These are phyloP conservation scores for Spondyliosoma cantharus DNA, from an alignment of 2,797 vertebrate genomes.

Conservation along the genomic window DNA sequence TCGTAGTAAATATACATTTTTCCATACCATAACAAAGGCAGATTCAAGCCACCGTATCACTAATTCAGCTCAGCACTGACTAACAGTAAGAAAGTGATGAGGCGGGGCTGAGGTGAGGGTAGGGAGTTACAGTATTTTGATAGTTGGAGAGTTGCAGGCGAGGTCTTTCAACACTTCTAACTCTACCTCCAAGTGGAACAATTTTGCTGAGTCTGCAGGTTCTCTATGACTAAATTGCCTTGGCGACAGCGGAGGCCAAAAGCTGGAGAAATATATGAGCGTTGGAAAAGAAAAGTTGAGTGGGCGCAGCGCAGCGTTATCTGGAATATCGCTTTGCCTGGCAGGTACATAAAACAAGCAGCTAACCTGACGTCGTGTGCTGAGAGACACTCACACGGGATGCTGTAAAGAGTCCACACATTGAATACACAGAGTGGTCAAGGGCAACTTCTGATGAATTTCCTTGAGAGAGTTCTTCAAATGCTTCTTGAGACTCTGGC, in stretches of 20 bases:
- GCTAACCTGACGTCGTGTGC: slow-evolving; percentile 55
- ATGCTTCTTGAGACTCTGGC: neutral
- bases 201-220: slow-evolving; percentile 75
- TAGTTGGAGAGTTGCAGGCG: slow-evolving; percentile 63
- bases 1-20: neutral
- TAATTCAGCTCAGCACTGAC: slow-evolving; percentile 32
- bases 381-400: slow-evolving; percentile 45
- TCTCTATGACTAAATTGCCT: slow-evolving; percentile 73
- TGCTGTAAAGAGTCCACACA: slow-evolving; percentile 22
- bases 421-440: slow-evolving; percentile 14
- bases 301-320: slow-evolving; percentile 72
- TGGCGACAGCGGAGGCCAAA: slow-evolving; percentile 75
- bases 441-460: slow-evolving; percentile 9
- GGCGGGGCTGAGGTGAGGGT: slow-evolving; percentile 54
- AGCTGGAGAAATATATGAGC: slow-evolving; percentile 76
- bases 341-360: slow-evolving; percentile 76
- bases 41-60: slow-evolving; percentile 3
- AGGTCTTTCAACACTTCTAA: slow-evolving; percentile 70
- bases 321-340: slow-evolving; percentile 80
- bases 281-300: slow-evolving; percentile 73
- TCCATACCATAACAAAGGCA: slow-evolving; percentile 2
- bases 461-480: slow-evolving; percentile 26
- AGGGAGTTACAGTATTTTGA: slow-evolving; percentile 73
- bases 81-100: slow-evolving; percentile 50
- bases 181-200: slow-evolving; percentile 72